phyloP scores from a whole-genome alignment of 2,888 invertebrate species.

The Leucozona laternaria region DNA sequence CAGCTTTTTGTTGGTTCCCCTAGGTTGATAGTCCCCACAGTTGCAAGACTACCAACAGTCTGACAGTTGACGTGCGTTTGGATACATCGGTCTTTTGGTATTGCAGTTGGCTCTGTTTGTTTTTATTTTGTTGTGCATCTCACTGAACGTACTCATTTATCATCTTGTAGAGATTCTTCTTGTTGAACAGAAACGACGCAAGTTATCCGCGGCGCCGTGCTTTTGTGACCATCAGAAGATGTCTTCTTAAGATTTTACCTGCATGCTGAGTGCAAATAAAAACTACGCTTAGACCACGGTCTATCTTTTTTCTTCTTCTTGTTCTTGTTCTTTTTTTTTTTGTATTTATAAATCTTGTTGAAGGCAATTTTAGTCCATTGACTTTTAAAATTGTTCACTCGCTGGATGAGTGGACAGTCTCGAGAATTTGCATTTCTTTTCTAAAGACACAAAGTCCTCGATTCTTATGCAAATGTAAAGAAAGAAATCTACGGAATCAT shows the following conservation, averaged over 20 bases:
- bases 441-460: conserved; percentile 7
- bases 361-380: conserved; percentile 79
- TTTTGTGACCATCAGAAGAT: conserved; percentile 45
- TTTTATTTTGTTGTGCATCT: conserved; percentile 12
- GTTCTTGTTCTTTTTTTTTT: neutral
- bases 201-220: conserved; percentile 47
- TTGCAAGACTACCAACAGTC: conserved; percentile 72
- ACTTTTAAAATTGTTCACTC: conserved; percentile 75
- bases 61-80: conserved; percentile 76
- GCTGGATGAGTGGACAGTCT: conserved; percentile 41
- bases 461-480: conserved; percentile 25
- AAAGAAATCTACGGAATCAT: conserved; percentile 1
- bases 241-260: conserved; percentile 24
- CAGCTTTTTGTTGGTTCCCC: conserved; percentile 68
- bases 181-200: conserved; percentile 39
- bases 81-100: conserved; percentile 65
- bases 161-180: conserved; percentile 47
- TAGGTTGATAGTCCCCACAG: conserved; percentile 72
- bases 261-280: conserved; percentile 42
- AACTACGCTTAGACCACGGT: conserved; percentile 46
- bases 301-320: neutral
- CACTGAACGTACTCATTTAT: conserved; percentile 32
- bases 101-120: conserved; percentile 22
- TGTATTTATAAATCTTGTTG: conserved; percentile 62
- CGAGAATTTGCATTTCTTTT: conserved; percentile 42